These are phyloP conservation scores for Tachystola acroxantha DNA, from an alignment of 2,888 invertebrate species.

Conservation along the genomic window DNA sequence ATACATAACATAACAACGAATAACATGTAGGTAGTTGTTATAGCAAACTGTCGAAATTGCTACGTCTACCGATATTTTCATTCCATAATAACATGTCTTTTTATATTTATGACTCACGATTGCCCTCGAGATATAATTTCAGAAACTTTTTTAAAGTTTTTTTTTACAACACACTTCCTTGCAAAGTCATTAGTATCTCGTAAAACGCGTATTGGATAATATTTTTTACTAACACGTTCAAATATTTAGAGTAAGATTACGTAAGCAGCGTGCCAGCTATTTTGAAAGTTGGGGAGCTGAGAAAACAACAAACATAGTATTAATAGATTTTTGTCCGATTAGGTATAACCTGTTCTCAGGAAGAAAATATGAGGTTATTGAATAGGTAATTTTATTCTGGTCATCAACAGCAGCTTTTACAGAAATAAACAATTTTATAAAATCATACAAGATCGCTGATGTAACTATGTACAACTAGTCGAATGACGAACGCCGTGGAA, in stretches of 20 bases:
- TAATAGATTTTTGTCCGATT: too few relatives aligned
- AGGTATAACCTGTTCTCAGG: too few relatives aligned
- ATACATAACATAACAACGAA: background rate
- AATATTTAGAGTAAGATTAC: constrained; percentile 16
- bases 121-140: constrained; percentile 12
- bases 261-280: too few relatives aligned
- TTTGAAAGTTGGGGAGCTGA: too few relatives aligned
- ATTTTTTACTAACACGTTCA: background rate
- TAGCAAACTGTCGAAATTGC: background rate
- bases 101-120: constrained; percentile 16
- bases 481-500: constrained; percentile 24
- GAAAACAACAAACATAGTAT: too few relatives aligned
- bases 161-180: constrained; percentile 5
- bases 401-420: too few relatives aligned
- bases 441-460: constrained; percentile 31
- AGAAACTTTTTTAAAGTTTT: constrained; percentile 4
- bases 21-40: constrained; percentile 1
- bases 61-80: constrained; percentile 9
- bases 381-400: too few relatives aligned
- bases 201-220: background rate
- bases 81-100: constrained; percentile 4
- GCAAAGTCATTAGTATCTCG: background rate
- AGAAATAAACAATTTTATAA: too few relatives aligned
- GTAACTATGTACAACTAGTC: constrained; percentile 26
- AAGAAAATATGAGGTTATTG: too few relatives aligned